Evolutionary conservation across 2,797 vertebrate species (phyloP).

Genomic region (Lacerta viridis): DNA sequence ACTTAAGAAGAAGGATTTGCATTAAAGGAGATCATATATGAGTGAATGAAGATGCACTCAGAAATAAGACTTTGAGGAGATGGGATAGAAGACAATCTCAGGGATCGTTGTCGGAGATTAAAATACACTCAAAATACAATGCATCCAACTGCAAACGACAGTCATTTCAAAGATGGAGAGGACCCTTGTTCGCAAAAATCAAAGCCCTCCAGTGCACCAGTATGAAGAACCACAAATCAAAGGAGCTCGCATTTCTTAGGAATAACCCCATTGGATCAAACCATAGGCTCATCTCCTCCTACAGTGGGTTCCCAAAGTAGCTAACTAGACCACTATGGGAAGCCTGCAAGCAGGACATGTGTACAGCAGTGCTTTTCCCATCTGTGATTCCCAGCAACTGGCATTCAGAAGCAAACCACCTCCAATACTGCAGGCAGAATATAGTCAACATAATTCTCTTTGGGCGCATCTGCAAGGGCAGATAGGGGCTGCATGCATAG

Average conservation of each 20-base stretch:
- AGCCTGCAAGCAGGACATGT: background rate
- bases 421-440: no score
- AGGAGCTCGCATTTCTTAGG: background rate
- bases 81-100: background rate
- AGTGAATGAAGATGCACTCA: conserved; percentile 1
- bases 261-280: background rate
- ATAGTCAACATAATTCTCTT: no score
- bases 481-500: background rate
- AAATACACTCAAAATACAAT: conserved; percentile 15
- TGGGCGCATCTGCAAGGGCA: background rate
- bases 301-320: background rate
- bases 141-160: background rate
- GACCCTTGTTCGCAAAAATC: background rate
- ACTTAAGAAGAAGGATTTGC: conserved; percentile 22
- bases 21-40: conserved; percentile 8
- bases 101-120: background rate
- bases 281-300: background rate
- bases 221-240: background rate
- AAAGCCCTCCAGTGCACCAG: background rate
- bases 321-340: background rate
- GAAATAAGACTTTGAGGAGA: conserved; percentile 27
- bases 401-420: background rate
- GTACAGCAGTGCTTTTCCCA: background rate
- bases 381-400: background rate
- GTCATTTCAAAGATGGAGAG: conserved; percentile 17